Evolutionary conservation across 1,140 invertebrate genomes (phyloP), one percentile per base, ranked within the genome.

Genomic region (Sitobion miscanthi): DNA sequence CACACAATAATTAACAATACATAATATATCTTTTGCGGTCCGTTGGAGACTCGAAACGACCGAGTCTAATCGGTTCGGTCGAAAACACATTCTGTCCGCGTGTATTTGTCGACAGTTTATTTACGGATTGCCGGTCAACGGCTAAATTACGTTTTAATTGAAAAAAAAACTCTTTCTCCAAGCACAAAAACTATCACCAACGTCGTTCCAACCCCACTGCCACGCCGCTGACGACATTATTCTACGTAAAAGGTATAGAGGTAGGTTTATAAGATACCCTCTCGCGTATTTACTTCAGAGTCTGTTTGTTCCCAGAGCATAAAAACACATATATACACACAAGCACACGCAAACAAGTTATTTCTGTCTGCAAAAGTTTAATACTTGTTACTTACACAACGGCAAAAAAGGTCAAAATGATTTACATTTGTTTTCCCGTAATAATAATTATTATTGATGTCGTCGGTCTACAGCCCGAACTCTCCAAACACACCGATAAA

Each of bases 141-240:
- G 47, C 47, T 52, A 83, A 83, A 91, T 49, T 49, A 91, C 42
- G 42, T 77, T 91, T 69, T 91, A 91, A 91, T 91, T 91, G 47
- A 77, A 91, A 91, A 38, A 90, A 69, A 77, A 77, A 54, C 23
- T 54, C 52, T 54, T 9, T 90, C n/a, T 25, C 49, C 20, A 38
- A 54, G 87, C 23, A 54, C 21, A 54, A 89, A 89, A 89, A 89
- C 87, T 54, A 89, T 54, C 49, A 35, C 20, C 49, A 6, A 54
- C 52, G 9, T 57, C 30, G 20, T 23, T 54, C 4, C 1, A 23
- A 1, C 35, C n/a, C 21, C 21, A 54, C 20, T 54, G 52, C 52
- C 52, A 38, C 35, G 25, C n/a, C 0, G 35, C 17, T 30, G 23
- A 62, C 9, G 38, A 3, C 23, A 21, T 30, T 54, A 35, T 89